Conservation (phyloP, 2,797 vertebrate genomes). For the Myiotriccus ornatus region DNA sequence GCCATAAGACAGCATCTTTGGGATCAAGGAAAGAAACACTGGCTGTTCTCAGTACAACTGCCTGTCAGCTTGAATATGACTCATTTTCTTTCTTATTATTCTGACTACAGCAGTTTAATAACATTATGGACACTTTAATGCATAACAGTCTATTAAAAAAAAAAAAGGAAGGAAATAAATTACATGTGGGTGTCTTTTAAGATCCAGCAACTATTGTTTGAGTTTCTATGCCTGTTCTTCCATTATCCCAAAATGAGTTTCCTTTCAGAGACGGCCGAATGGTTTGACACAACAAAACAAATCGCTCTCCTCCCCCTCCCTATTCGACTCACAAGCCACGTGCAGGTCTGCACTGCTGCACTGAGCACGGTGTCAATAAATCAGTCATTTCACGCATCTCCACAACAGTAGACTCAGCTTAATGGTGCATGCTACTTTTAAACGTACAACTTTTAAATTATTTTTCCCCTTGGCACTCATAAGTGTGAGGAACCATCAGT, state of each 20-base stretch:
- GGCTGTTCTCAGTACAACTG: neutral
- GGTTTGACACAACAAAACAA: slow-evolving; percentile 54
- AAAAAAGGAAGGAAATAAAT: slow-evolving; percentile 50
- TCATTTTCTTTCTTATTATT: slow-evolving; percentile 20
- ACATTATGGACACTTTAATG: neutral
- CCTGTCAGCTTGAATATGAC: neutral
- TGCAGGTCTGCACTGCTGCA: slow-evolving; percentile 31
- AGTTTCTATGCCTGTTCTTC: slow-evolving; percentile 48
- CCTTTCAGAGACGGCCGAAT: slow-evolving; percentile 60
- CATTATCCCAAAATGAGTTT: slow-evolving; percentile 62
- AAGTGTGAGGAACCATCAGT: neutral
- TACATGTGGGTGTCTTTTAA: slow-evolving; percentile 33
- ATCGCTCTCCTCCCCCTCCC: slow-evolving; percentile 39
- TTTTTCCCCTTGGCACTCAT: neutral
- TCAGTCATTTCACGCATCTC: slow-evolving; percentile 35
- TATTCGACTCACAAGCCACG: slow-evolving; percentile 29
- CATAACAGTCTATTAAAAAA: neutral
- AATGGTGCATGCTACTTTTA: slow-evolving; percentile 36
- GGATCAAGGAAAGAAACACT: neutral
- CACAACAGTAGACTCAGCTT: slow-evolving; percentile 16
- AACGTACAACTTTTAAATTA: slow-evolving; percentile 11
- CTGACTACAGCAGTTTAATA: slow-evolving; percentile 26
- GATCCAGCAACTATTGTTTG: slow-evolving; percentile 27
- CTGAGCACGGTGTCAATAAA: slow-evolving; percentile 31
- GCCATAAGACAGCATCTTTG: neutral